Evolutionary conservation across 2,888 invertebrate species (phyloP).

Genomic region (Drosophila mayaguana): DNA sequence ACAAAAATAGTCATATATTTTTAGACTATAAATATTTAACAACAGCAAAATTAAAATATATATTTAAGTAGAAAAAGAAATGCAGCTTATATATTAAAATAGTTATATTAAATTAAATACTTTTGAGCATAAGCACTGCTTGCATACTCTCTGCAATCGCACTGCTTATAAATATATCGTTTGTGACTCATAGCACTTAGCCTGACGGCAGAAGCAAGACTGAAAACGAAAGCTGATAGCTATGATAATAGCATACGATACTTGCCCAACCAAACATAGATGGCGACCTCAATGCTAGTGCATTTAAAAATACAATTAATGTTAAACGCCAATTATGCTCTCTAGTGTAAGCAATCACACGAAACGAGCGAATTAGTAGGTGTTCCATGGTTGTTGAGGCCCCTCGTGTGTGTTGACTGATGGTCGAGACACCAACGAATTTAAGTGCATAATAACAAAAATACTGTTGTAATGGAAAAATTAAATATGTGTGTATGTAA

Average conservation of each 20-base stretch:
- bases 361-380: background rate
- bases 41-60: background rate
- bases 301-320: background rate
- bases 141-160: background rate
- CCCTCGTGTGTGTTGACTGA: background rate
- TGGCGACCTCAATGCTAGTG: background rate
- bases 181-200: background rate
- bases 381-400: background rate
- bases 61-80: background rate
- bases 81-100: background rate
- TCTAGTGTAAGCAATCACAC: background rate
- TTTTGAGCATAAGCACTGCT: background rate
- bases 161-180: background rate
- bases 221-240: constrained; percentile 7
- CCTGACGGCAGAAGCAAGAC: no score
- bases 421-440: no score
- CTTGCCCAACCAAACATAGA: constrained; percentile 3
- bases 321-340: background rate
- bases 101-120: background rate
- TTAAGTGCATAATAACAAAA: no score
- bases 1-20: no score
- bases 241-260: background rate
- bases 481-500: no score
- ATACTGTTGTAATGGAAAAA: no score
- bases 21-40: no score